phyloP scores from a whole-genome alignment of 2,888 invertebrate genomes.

The Apamea sordens region DNA sequence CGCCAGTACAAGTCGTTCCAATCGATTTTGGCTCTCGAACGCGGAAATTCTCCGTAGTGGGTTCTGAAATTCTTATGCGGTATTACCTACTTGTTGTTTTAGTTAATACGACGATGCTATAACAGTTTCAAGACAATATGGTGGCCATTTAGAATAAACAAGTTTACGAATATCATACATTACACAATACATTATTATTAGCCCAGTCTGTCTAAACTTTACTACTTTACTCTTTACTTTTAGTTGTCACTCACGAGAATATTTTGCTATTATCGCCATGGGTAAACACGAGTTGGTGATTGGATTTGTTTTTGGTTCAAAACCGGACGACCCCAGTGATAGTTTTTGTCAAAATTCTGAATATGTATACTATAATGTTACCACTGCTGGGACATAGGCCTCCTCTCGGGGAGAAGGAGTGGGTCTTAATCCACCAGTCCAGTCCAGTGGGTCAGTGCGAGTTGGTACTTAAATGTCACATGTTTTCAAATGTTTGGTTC shows the following conservation, averaged over 20 bases:
- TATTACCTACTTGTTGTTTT: constrained; percentile 45
- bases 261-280: background rate
- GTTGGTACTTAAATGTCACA: background rate
- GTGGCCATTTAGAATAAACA: background rate
- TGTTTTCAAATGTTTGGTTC: background rate
- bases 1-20: constrained; percentile 68
- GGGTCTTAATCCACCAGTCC: background rate
- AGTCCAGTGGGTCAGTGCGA: no score
- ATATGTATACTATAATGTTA: background rate
- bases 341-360: constrained; percentile 27
- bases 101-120: constrained; percentile 11
- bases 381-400: background rate
- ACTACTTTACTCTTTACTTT: background rate
- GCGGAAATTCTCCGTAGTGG: constrained; percentile 39
- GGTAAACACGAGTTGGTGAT: background rate
- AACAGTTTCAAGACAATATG: constrained; percentile 4
- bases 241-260: background rate
- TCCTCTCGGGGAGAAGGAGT: background rate
- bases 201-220: background rate
- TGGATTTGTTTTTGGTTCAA: background rate
- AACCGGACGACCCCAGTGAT: background rate
- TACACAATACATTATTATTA: background rate
- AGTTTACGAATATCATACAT: background rate
- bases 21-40: constrained; percentile 56
- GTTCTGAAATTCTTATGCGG: constrained; percentile 53